These are phyloP conservation scores for Stenodema calcarata DNA, from an alignment of 2,888 invertebrate species.

Conservation along the genomic window DNA sequence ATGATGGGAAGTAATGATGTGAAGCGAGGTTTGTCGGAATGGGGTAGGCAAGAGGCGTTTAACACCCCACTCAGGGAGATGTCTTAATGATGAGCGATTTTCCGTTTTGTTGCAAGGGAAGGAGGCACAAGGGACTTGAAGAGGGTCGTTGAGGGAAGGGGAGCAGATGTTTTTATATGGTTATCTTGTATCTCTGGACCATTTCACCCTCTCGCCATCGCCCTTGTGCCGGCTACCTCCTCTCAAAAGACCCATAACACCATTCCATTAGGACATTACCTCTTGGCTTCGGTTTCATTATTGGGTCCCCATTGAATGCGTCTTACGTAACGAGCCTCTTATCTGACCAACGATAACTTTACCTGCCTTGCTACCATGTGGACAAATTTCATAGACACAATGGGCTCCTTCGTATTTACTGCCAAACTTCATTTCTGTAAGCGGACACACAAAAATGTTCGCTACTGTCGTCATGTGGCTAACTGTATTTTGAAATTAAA, in stretches of 20 bases:
- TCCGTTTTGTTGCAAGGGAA: constrained; percentile 24
- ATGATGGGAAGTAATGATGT: neutral
- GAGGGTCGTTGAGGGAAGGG: neutral
- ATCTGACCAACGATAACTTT: neutral
- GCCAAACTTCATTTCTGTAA: too few relatives aligned
- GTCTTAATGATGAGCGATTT: constrained; percentile 43
- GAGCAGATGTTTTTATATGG: constrained; percentile 48
- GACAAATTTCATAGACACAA: neutral
- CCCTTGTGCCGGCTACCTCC: constrained; percentile 19
- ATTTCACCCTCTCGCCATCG: constrained; percentile 9
- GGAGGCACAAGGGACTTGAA: neutral
- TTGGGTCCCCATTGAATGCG: neutral
- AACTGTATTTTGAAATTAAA: too few relatives aligned
- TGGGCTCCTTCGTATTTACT: neutral
- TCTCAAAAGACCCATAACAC: constrained; percentile 29
- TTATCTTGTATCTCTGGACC: constrained; percentile 47
- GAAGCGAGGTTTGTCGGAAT: neutral
- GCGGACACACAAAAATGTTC: too few relatives aligned
- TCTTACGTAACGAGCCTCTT: neutral
- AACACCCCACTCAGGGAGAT: constrained; percentile 6
- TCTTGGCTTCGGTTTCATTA: constrained; percentile 26
- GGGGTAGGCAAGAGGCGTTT: neutral
- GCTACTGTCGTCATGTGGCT: too few relatives aligned
- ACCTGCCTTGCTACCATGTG: neutral
- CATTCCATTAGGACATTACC: constrained; percentile 19